Percentiles rank a stretch among this genome's conserved stretches.
Evolutionary conservation across 2,888 invertebrate genomes (phyloP).

Genomic region (Aproaerema taeniolella): DNA sequence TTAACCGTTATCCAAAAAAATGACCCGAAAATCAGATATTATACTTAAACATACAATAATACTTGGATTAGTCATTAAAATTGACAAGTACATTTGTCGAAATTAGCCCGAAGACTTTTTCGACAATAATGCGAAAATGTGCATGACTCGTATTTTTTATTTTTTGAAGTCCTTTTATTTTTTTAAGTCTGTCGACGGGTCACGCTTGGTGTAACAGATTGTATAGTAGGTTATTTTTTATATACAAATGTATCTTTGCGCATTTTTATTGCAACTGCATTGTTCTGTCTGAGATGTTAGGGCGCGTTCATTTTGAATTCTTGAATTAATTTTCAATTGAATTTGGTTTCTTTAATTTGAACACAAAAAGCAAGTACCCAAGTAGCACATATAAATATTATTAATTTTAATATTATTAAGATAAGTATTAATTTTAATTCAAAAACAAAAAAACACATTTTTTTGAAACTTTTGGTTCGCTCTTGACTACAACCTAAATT

Average conservation of each 20-base stretch:
- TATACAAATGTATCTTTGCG: conserved; percentile 39
- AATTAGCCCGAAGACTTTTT: conserved; percentile 6
- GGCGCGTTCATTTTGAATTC: not conserved
- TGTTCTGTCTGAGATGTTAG: conserved; percentile 40
- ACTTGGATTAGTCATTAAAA: conserved; percentile 13
- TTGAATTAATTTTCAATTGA: too few species aligned
- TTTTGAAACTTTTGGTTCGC: too few species aligned
- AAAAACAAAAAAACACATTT: too few species aligned
- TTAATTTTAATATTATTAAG: too few species aligned
- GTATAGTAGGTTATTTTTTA: conserved; percentile 31
- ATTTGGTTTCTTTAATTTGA: too few species aligned
- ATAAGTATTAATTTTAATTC: too few species aligned
- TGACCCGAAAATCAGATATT: conserved; percentile 3
- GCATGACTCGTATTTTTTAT: not conserved
- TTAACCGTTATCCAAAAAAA: too few species aligned
- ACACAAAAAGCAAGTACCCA: too few species aligned
- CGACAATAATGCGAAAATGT: not conserved
- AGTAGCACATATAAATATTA: too few species aligned
- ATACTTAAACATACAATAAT: conserved; percentile 8
- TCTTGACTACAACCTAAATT: too few species aligned
- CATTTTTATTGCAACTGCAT: conserved; percentile 56
- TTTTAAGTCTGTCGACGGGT: conserved; percentile 2
- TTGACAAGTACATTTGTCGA: conserved; percentile 15
- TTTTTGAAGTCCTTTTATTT: not conserved
- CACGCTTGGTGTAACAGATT: conserved; percentile 22